Percentiles rank a stretch among this genome's conserved stretches.
phyloP scores from a whole-genome alignment of 2,797 vertebrate genomes.

The Phataginus tetradactyla region DNA sequence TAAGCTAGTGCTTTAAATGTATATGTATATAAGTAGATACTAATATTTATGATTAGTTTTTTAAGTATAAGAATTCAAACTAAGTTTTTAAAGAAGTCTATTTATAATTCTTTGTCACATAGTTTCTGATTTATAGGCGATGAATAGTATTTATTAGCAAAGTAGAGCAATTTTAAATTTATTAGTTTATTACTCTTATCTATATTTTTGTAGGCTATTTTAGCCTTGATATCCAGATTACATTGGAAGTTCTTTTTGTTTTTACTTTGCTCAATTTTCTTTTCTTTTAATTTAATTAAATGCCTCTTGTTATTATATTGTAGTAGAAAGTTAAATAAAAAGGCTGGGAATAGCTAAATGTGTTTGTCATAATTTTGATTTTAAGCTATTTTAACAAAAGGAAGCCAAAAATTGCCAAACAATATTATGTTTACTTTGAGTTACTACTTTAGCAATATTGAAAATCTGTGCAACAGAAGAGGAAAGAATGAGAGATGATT shows the following conservation, averaged over 20 bases:
- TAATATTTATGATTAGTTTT: constrained; percentile 20
- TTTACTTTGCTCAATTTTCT: constrained; percentile 33
- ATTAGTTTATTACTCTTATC: background rate
- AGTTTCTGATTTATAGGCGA: constrained; percentile 24
- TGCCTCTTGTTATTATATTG: constrained; percentile 3
- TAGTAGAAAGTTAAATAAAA: constrained; percentile 19
- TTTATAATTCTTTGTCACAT: background rate
- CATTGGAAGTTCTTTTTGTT: background rate
- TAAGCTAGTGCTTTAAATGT: constrained; percentile 16
- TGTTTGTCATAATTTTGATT: constrained; percentile 35
- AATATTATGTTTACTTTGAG: background rate
- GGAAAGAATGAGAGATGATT: constrained; percentile 4
- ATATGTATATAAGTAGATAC: background rate
- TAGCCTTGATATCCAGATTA: background rate
- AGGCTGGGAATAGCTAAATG: background rate
- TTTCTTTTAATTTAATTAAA: constrained; percentile 34
- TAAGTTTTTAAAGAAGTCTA: constrained; percentile 8
- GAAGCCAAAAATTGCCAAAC: background rate
- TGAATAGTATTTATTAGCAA: background rate
- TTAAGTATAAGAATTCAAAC: constrained; percentile 19
- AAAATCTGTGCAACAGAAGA: background rate
- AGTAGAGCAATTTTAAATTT: constrained; percentile 21
- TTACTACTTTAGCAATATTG: background rate
- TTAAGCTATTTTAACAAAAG: constrained; percentile 1
- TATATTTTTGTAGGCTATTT: constrained; percentile 31